A percentile compares a stretch with the other conserved stretches of the same genome.
Evolutionary conservation across 2,113 vertebrate species (phyloP).

Genomic region (Edolisoma coerulescens): DNA sequence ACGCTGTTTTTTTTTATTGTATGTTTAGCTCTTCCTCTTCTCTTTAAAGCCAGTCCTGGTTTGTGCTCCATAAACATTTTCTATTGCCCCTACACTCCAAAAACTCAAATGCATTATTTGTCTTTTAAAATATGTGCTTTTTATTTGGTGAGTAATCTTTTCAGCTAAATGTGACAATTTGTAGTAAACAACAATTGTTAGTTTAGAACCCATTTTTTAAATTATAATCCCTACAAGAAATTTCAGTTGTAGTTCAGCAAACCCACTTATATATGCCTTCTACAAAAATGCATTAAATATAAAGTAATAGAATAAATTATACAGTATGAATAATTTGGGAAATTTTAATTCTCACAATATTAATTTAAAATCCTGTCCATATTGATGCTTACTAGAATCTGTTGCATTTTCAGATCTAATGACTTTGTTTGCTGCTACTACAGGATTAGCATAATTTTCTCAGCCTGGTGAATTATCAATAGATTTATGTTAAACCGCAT

Average conservation of each 20-base stretch:
- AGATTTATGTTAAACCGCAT: not conserved
- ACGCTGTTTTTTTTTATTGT: not conserved
- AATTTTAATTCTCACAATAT: not conserved
- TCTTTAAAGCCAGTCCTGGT: not conserved
- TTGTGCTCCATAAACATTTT: not conserved
- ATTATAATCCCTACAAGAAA: not conserved
- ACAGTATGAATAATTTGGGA: not conserved
- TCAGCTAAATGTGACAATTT: not conserved
- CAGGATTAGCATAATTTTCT: not conserved
- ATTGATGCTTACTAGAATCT: not conserved
- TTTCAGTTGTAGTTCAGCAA: not conserved
- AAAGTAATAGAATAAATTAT: not conserved
- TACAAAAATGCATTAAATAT: not conserved
- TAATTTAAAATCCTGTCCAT: not conserved
- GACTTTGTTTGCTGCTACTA: not conserved
- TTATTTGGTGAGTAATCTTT: not conserved
- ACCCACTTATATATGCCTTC: not conserved
- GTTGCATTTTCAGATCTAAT: not conserved
- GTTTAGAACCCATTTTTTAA: not conserved
- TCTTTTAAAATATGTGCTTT: not conserved
- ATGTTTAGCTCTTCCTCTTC: not conserved
- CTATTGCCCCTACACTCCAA: not conserved
- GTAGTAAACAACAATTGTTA: not conserved
- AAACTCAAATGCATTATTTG: rapidly evolving
- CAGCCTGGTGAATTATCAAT: not conserved